A percentile compares a stretch with the other conserved stretches of the same genome.
Evolutionary conservation across 2,888 invertebrate genomes (phyloP).

Genomic region (Sarcophaga caerulescens): DNA sequence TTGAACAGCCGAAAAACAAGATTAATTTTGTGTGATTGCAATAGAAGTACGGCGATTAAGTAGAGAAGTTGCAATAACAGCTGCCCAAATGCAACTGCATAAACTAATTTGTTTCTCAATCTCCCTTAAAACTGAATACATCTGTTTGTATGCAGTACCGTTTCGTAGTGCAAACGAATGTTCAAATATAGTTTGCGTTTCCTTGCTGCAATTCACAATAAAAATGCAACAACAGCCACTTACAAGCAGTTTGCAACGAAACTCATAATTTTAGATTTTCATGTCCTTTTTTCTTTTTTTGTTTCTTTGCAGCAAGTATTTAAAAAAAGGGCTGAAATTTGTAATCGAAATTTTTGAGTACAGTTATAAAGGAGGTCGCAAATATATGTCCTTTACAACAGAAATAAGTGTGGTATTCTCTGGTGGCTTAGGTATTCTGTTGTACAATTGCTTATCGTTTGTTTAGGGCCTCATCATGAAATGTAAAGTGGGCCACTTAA

Average conservation of each 20-base stretch:
- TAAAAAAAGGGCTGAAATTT: neutral
- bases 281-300: neutral
- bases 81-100: neutral
- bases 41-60: neutral
- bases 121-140: too few relatives aligned
- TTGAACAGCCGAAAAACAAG: neutral
- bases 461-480: too few relatives aligned
- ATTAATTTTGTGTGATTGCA: slow-evolving; percentile 36
- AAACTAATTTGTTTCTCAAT: slow-evolving; percentile 29
- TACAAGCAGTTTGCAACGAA: slow-evolving; percentile 5
- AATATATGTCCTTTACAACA: neutral
- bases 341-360: neutral
- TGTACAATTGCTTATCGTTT: too few relatives aligned
- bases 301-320: too few relatives aligned
- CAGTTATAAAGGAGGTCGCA: neutral
- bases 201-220: neutral
- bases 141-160: slow-evolving; percentile 3
- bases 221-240: neutral
- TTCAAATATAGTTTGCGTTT: slow-evolving; percentile 14
- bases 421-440: too few relatives aligned
- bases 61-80: neutral
- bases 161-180: slow-evolving; percentile 18
- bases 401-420: too few relatives aligned
- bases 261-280: slow-evolving; percentile 2
- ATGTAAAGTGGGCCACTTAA: too few relatives aligned